phyloP scores from a whole-genome alignment of 2,797 vertebrate genomes.

The Calcarius lapponicus region DNA sequence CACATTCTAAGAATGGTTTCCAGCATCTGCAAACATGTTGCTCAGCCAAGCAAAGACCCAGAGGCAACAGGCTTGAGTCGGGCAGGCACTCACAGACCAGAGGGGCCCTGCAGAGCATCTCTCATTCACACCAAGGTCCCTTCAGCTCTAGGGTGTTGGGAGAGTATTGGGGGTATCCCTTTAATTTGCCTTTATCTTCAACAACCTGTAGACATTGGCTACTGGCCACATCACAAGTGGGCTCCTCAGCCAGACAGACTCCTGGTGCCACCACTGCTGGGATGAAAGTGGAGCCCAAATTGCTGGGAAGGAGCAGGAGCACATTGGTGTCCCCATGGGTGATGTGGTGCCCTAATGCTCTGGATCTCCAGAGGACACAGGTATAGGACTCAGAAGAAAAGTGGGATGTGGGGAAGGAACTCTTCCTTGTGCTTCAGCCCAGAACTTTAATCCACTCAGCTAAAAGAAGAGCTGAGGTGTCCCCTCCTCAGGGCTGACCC shows the following conservation, averaged over 20 bases:
- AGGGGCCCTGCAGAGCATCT: not conserved
- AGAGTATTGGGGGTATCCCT: not conserved
- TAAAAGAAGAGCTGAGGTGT: not conserved
- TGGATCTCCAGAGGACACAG: not conserved
- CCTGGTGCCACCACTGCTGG: accelerated
- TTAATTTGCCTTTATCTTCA: not conserved
- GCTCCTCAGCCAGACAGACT: not conserved
- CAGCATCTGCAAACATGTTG: not conserved
- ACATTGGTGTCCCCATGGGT: accelerated
- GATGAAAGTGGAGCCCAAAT: accelerated
- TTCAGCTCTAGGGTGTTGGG: not conserved
- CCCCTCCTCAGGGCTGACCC: not conserved
- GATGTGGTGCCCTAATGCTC: not conserved
- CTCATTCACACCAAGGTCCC: not conserved
- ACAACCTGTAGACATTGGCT: not conserved
- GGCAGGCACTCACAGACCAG: not conserved
- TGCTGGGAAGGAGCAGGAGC: not conserved
- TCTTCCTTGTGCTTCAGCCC: not conserved
- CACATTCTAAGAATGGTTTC: not conserved
- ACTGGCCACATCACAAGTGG: not conserved
- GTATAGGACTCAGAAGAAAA: accelerated
- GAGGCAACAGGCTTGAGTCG: not conserved
- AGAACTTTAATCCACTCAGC: not conserved
- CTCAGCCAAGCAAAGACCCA: not conserved
- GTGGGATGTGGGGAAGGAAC: not conserved